Evolutionary conservation across 2,113 vertebrate species (phyloP).

Genomic region (Ciconia maguari): DNA sequence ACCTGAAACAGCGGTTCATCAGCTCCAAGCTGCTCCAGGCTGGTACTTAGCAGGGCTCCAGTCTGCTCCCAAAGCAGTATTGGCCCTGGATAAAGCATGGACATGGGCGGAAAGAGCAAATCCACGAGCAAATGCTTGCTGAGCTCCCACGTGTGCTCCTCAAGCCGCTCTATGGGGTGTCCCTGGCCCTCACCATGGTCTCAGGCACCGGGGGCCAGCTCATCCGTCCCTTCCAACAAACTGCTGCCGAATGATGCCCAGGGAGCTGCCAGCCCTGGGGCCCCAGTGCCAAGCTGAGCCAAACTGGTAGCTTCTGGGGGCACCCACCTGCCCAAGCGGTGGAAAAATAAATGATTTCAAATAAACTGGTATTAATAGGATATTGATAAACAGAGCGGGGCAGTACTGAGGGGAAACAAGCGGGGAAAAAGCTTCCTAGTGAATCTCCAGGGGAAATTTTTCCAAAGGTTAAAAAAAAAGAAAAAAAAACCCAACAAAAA

Average conservation of each 20-base stretch:
- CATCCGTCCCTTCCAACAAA: background rate
- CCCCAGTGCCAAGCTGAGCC: rapidly evolving
- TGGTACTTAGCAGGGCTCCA: background rate
- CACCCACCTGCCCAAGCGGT: background rate
- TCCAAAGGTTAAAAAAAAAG: background rate
- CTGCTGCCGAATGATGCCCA: rapidly evolving
- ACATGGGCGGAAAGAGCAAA: background rate
- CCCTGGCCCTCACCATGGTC: background rate
- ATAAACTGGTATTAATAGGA: background rate
- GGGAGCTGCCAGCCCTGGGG: background rate
- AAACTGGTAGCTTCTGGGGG: background rate
- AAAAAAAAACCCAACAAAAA: too few relatives aligned
- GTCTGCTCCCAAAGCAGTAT: background rate
- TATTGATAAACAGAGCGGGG: slow-evolving; percentile 24
- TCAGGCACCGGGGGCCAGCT: rapidly evolving
- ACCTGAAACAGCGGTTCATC: rapidly evolving
- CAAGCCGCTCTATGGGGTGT: rapidly evolving
- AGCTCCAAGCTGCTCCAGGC: background rate
- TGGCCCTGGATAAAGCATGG: rapidly evolving
- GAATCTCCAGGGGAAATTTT: slow-evolving; percentile 23
- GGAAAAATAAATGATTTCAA: background rate
- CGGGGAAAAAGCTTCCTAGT: background rate
- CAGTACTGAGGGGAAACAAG: background rate
- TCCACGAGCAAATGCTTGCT: rapidly evolving
- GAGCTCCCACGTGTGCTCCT: background rate